Base-by-base conservation (phyloP, 1,140 invertebrate genomes). In the Temnothorax longispinosus region DNA sequence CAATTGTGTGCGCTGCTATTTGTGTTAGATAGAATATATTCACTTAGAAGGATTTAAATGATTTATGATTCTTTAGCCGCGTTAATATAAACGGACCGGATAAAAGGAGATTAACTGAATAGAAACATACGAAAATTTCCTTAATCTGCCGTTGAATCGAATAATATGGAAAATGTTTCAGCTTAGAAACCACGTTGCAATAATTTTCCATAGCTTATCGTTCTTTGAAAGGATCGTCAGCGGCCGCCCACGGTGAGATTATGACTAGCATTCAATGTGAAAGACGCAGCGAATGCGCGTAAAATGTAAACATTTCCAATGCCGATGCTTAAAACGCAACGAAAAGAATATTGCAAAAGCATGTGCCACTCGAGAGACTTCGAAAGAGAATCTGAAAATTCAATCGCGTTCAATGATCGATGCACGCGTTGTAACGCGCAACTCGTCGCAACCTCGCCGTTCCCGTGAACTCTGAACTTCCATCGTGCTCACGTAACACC, bases 401-500 rank as follows among this genome's bases (percentile, higher is more conserved):
- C 69, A 47, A 50, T 44, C 80, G 67, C 32, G 52, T 21, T 41
- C 32, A 74, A 74, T 74, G 27, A 82, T 81, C 80, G 80, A 74
- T 54, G 64, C 35, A n/a, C 72, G 52, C 38, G 15, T 65, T 78
- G 27, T 35, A 56, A 71, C 50, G 65, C 21, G 65, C 65, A 50
- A 69, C 21, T 72, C 80, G 67, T 82, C 41, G 64, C 81, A 90
- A 76, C 85, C 87, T 67, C 47, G 35, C 27, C 76, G 86, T 85
- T 62, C 69, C 72, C 64, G 65, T 90, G 87, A 91, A 91, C 89
- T 91, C 72, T 91, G 82, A 90, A 91, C 89, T 91, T 91, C 71
- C 64, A 80, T 64, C 89, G 74, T 65, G 86, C 69, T 90, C 76
- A 88, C 75, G 90, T 85, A 87, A 91, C 82, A 78, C 60, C 82